A percentile compares a stretch with the other conserved stretches of the same genome.
Conservation (phyloP, 2,888 invertebrate species). For the Hypena proboscidalis region DNA sequence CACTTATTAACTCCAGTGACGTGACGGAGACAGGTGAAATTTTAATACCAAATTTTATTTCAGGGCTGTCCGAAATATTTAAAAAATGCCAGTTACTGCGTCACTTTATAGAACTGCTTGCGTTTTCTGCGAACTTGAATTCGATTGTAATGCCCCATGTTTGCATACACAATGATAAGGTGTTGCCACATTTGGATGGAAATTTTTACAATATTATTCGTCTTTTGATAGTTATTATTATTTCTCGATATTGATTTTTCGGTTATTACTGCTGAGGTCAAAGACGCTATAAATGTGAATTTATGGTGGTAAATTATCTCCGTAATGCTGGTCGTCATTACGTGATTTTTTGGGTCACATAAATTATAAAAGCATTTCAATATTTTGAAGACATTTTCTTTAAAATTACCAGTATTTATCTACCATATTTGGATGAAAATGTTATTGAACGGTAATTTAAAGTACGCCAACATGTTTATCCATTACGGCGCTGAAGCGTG, state of each 20-base stretch:
- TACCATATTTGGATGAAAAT: conserved; percentile 15
- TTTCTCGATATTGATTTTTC: background rate
- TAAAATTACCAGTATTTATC: conserved; percentile 7
- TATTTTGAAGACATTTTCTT: conserved; percentile 15
- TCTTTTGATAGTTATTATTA: background rate
- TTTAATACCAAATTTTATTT: conserved; percentile 50
- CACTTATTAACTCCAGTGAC: conserved; percentile 44
- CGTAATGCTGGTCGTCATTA: conserved; percentile 19
- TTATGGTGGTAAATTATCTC: conserved; percentile 20
- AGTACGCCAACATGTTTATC: background rate
- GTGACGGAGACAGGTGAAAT: conserved; percentile 59
- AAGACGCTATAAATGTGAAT: conserved; percentile 15
- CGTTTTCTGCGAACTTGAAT: conserved; percentile 11
- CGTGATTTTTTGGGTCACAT: conserved; percentile 15
- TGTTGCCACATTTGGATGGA: conserved; percentile 9
- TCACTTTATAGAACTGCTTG: background rate
- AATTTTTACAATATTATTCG: conserved; percentile 1
- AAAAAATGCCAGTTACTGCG: conserved; percentile 3
- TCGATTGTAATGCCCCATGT: conserved; percentile 13
- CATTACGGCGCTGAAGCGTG: background rate
- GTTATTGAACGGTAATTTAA: conserved; percentile 8
- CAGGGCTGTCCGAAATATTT: conserved; percentile 16
- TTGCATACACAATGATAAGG: conserved; percentile 3
- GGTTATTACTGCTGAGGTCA: background rate
- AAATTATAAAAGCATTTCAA: conserved; percentile 29